Evolutionary conservation across 2,888 invertebrate species (phyloP).

Genomic region (Athalia rosae): DNA sequence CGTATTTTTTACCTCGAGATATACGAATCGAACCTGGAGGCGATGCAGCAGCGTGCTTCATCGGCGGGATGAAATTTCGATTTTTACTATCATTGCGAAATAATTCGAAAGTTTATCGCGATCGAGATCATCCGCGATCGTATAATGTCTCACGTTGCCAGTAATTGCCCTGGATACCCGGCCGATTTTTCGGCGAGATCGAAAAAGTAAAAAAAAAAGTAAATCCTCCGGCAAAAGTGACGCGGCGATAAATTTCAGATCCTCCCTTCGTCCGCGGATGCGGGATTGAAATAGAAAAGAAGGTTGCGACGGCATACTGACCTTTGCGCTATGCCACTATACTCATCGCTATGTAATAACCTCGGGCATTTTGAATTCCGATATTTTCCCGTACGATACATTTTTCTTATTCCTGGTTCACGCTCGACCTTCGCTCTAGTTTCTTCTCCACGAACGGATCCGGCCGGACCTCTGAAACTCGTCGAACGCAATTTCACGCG

Average conservation of each 20-base stretch:
- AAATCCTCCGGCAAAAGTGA: too few relatives aligned
- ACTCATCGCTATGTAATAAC: slow-evolving; percentile 2
- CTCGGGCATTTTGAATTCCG: not conserved
- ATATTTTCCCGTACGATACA: slow-evolving; percentile 14
- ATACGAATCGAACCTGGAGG: not conserved
- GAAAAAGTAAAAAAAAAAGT: too few relatives aligned
- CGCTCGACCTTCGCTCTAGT: not conserved
- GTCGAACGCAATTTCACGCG: not conserved
- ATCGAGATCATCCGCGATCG: not conserved
- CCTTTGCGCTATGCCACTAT: slow-evolving; percentile 21
- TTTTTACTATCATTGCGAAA: not conserved
- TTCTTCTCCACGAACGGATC: not conserved
- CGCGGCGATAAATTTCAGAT: not conserved
- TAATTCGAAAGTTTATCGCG: slow-evolving; percentile 2
- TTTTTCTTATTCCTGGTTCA: slow-evolving; percentile 1
- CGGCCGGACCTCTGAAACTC: not conserved
- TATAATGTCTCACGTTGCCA: not conserved
- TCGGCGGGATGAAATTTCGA: not conserved
- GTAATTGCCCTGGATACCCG: too few relatives aligned
- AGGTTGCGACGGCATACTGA: slow-evolving; percentile 32
- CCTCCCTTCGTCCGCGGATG: slow-evolving; percentile 9
- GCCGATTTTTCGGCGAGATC: too few relatives aligned
- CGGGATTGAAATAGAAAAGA: slow-evolving; percentile 29
- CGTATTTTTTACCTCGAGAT: too few relatives aligned
- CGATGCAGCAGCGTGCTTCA: not conserved